Percentiles rank a stretch among this genome's conserved stretches.
These are phyloP conservation scores for Melinaea marsaeus DNA, from an alignment of 2,888 invertebrate species.

Conservation along the genomic window DNA sequence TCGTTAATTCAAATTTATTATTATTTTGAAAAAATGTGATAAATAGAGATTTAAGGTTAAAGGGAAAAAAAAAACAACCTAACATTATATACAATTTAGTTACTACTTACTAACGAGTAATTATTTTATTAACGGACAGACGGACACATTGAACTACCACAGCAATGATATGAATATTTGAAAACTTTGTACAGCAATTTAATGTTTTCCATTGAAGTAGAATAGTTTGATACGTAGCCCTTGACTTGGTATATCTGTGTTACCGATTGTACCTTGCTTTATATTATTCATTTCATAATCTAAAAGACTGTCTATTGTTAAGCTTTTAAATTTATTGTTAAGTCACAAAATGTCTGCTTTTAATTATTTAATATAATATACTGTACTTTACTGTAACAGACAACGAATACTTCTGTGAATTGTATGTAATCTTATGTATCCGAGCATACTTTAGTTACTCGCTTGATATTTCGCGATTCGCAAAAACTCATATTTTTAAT, in stretches of 20 bases:
- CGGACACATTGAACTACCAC: background rate
- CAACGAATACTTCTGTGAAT: slow-evolving; percentile 72
- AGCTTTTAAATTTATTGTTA: slow-evolving; percentile 71
- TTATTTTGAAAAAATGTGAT: slow-evolving; percentile 6
- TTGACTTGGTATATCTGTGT: slow-evolving; percentile 28
- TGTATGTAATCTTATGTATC: slow-evolving; percentile 23
- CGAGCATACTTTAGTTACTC: slow-evolving; percentile 22
- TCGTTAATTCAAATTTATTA: slow-evolving; percentile 4
- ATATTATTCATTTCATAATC: slow-evolving; percentile 54
- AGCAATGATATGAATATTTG: slow-evolving; percentile 8
- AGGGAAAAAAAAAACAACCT: background rate
- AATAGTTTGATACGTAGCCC: slow-evolving; percentile 15
- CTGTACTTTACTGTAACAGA: slow-evolving; percentile 47
- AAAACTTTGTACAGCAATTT: slow-evolving; percentile 14
- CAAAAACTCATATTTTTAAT: slow-evolving; percentile 10
- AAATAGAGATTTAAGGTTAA: slow-evolving; percentile 7
- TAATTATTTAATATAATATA: slow-evolving; percentile 55
- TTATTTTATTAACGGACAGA: background rate
- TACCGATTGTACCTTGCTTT: slow-evolving; percentile 46
- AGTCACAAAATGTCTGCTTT: slow-evolving; percentile 72
- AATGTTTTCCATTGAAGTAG: slow-evolving; percentile 16
- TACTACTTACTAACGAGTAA: slow-evolving; percentile 3
- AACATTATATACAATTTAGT: slow-evolving; percentile 3
- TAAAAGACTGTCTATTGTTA: slow-evolving; percentile 76
- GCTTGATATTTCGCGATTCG: slow-evolving; percentile 22